phyloP scores from a whole-genome alignment of 2,797 vertebrate species.

The Saxicola maurus region DNA sequence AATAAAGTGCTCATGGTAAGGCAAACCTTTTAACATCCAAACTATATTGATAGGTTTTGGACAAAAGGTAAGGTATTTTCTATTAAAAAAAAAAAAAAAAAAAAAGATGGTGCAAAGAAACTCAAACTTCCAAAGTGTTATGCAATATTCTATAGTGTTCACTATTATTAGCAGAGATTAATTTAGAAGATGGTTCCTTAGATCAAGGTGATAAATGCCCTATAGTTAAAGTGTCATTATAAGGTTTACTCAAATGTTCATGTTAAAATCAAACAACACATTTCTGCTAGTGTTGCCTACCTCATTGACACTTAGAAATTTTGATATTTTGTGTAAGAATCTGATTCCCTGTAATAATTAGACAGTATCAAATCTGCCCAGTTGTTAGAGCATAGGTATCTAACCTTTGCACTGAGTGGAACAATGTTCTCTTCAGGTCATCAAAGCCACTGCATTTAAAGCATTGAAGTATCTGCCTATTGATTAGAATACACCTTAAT shows the following conservation, averaged over 20 bases:
- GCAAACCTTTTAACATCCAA: neutral
- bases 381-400: neutral
- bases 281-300: neutral
- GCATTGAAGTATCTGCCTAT: constrained; percentile 34
- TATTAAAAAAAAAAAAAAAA: too few relatives aligned
- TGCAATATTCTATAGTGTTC: neutral
- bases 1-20: neutral
- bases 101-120: neutral
- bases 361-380: neutral
- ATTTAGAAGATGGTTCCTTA: neutral
- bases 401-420: constrained; percentile 42
- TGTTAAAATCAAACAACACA: neutral
- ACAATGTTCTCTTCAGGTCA: neutral
- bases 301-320: neutral
- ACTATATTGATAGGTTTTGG: neutral
- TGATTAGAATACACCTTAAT: constrained; percentile 65
- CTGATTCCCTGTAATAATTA: neutral
- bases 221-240: neutral
- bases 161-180: neutral
- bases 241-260: neutral
- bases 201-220: neutral
- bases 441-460: constrained; percentile 40
- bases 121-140: neutral
- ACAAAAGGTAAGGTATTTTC: neutral
- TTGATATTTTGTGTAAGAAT: neutral